phyloP scores from a whole-genome alignment of 2,113 vertebrate species.

The Passer domesticus region DNA sequence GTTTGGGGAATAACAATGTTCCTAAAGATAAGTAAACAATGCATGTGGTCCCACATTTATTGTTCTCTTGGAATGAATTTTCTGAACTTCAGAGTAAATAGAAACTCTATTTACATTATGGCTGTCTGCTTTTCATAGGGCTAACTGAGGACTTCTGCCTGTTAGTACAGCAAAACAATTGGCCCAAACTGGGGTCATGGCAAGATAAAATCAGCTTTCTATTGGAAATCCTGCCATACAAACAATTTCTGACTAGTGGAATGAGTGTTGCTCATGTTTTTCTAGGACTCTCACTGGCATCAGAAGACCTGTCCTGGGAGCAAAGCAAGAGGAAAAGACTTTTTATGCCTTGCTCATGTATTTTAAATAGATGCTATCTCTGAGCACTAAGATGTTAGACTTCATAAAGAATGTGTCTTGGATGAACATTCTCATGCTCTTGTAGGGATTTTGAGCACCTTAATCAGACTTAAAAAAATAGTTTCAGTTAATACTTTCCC shows the following conservation, averaged over 20 bases:
- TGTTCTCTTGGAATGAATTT: constrained; percentile 26
- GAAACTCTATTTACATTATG: constrained; percentile 2
- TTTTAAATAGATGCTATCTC: not conserved
- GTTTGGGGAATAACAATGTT: not conserved
- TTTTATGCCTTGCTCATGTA: not conserved
- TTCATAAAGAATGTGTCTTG: not conserved
- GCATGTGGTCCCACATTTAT: not conserved
- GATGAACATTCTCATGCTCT: not conserved
- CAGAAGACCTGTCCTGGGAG: not conserved
- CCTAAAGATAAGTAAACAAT: constrained; percentile 22
- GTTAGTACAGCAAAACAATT: not conserved
- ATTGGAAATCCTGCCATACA: not conserved
- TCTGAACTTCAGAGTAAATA: constrained; percentile 45
- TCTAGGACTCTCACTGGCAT: not conserved
- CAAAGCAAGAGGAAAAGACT: not conserved
- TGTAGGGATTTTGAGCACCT: not conserved
- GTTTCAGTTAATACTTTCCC: not conserved
- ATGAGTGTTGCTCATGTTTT: not conserved
- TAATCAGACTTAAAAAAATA: not conserved
- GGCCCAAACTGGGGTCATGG: not conserved
- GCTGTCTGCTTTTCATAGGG: not conserved
- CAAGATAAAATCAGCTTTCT: not conserved
- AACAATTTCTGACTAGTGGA: not conserved
- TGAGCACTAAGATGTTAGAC: not conserved
- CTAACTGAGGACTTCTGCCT: constrained; percentile 5